Evolutionary conservation across 2,113 vertebrate species (phyloP).

Genomic region (Macroglossus sobrinus): DNA sequence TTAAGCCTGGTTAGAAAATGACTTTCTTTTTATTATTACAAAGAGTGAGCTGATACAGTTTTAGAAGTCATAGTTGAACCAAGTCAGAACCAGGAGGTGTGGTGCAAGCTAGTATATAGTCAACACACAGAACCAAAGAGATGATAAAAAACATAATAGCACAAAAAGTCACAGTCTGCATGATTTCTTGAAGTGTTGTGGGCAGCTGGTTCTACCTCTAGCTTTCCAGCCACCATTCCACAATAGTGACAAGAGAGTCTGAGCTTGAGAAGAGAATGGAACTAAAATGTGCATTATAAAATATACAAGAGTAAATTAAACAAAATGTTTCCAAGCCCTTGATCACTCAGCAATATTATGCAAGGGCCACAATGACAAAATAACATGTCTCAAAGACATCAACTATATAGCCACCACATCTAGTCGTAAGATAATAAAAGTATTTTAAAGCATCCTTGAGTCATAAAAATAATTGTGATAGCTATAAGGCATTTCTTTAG

Average conservation of each 20-base stretch:
- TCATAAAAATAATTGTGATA: constrained; percentile 54
- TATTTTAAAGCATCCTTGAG: constrained; percentile 37
- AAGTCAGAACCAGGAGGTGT: not conserved
- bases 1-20: not conserved
- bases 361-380: not conserved
- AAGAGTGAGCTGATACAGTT: not conserved
- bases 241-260: not conserved
- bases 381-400: not conserved
- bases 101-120: not conserved
- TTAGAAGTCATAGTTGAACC: not conserved
- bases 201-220: not conserved
- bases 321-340: not conserved
- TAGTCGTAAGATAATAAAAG: not conserved
- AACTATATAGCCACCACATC: not conserved
- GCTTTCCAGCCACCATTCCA: not conserved
- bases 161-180: not conserved
- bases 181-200: not conserved
- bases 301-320: not conserved
- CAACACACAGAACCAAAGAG: not conserved
- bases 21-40: not conserved
- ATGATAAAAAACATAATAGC: not conserved
- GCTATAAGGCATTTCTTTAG: constrained; percentile 31
- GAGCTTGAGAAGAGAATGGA: not conserved
- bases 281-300: not conserved
- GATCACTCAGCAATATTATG: not conserved